A percentile compares a stretch with the other conserved stretches of the same genome.
Conservation (phyloP, 2,113 vertebrate species). For the Marmota flaviventris region DNA sequence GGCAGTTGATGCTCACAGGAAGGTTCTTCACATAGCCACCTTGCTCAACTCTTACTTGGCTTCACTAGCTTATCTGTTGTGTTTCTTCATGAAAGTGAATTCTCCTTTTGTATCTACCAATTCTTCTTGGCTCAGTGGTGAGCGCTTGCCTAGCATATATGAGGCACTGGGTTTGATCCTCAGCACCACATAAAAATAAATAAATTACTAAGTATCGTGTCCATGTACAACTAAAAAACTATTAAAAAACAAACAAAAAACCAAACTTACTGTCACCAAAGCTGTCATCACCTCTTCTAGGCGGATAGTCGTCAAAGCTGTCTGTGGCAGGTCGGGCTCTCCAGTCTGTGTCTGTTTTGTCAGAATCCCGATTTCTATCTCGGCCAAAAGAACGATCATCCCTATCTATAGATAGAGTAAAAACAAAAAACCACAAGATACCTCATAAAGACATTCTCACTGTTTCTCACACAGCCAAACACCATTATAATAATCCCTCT, state of each 20-base stretch:
- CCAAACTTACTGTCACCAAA: slow-evolving; percentile 89
- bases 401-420: slow-evolving; percentile 81
- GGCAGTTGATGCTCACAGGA: background rate
- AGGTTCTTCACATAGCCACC: background rate
- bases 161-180: too few species aligned
- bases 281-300: slow-evolving; percentile 91
- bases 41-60: background rate
- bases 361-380: slow-evolving; percentile 92
- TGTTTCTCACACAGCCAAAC: background rate
- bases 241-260: too few species aligned
- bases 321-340: slow-evolving; percentile 92
- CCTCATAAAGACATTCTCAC: background rate
- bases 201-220: too few species aligned
- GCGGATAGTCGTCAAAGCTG: slow-evolving; percentile 90
- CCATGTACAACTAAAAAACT: too few species aligned
- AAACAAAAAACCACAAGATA: background rate
- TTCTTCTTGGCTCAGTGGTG: too few species aligned
- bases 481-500: background rate
- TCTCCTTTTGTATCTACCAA: too few species aligned
- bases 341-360: slow-evolving; percentile 97
- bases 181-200: too few species aligned
- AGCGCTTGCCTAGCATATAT: too few species aligned
- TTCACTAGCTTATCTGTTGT: background rate
- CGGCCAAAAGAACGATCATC: slow-evolving; percentile 93
- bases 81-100: background rate